Base-by-base conservation (phyloP, 2,113 vertebrate species). In the Notarius lentiginosus region DNA sequence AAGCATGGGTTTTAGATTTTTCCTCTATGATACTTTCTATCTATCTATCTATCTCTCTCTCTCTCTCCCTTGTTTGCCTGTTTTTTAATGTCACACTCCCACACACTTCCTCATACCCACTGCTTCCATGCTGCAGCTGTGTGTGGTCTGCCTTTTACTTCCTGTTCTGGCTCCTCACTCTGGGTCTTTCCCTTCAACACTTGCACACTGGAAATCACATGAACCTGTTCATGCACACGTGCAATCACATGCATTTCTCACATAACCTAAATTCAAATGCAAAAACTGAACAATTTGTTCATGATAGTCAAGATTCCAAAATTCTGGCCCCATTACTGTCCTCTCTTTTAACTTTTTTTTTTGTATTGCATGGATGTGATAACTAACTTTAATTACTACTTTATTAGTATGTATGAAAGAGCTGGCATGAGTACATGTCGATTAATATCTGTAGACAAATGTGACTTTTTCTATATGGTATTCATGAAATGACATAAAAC, bases 71-170 rank as follows among this genome's bases (percentile, higher is more conserved):
- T 85, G 82, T 86, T 85, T 88, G 47, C 86, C 82, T 89, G 85
- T 88, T 89, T 89, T 87, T 79, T 89, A 91, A 91, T 91, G 90
- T 91, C 88, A 88, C 86, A 89, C 90, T 89, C 90, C 90, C 88
- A 89, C 90, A 91, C 90, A 91, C 90, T 91, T 91, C 90, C 90
- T 90, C 88, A 90, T 88, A 90, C 88, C 90, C 90, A 89, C 90
- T 89, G 84, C 86, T 89, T 89, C 90, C 88, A 88, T 89, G 88
- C 83, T 87, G 88, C 88, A 91, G 87, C 90, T 91, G 90, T 91
- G 90, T 89, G 88, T 91, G 90, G 90, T 91, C 90, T 89, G 87
- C 83, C 80, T 89, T 83, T 76, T 72, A 89, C 90, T 91, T 91
- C 90, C 90, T 89, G 90, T 87, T 91, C 87, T 91, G 90, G 83